Percentiles rank a stretch among this genome's conserved stretches.
These are phyloP conservation scores for Chrysaora quinquecirrha DNA, from an alignment of 30 jellyfish, hydroid and myxozoan genomes.

Conservation along the genomic window DNA sequence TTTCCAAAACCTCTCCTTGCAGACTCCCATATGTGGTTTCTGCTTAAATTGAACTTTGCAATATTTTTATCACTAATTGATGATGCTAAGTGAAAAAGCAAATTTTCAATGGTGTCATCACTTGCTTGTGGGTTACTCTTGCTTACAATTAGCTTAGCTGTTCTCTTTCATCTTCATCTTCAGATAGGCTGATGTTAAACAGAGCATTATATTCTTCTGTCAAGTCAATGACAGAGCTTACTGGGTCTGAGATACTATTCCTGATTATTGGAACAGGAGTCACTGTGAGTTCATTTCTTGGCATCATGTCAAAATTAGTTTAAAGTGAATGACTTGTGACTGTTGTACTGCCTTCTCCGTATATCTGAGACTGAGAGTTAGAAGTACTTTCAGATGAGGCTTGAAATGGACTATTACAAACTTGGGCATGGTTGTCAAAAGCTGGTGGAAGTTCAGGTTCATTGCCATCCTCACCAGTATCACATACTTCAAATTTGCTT, in stretches of 20 bases:
- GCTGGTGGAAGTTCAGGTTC: slow-evolving; percentile 22
- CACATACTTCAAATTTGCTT: not conserved
- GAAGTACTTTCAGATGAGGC: too few species aligned
- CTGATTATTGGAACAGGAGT: too few species aligned
- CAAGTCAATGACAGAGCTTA: not conserved
- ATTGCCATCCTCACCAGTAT: slow-evolving; percentile 11
- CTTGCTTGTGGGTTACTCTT: not conserved
- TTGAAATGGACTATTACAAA: too few species aligned
- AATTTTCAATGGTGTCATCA: slow-evolving; percentile 7
- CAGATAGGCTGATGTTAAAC: not conserved
- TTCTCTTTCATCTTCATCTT: not conserved
- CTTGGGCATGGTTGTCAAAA: too few species aligned
- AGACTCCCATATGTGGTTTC: slow-evolving; percentile 42
- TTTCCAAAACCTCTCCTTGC: slow-evolving; percentile 31
- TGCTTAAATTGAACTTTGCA: slow-evolving; percentile 22
- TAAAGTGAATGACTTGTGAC: too few species aligned
- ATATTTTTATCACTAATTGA: not conserved
- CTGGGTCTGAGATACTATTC: too few species aligned
- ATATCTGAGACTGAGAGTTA: too few species aligned
- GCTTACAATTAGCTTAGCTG: not conserved
- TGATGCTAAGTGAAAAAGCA: slow-evolving; percentile 2
- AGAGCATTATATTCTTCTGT: not conserved
- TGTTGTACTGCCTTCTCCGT: too few species aligned
- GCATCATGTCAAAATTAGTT: too few species aligned
- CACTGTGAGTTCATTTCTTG: too few species aligned